phyloP scores from a whole-genome alignment of 2,113 vertebrate genomes.

The Arenaria interpres region DNA sequence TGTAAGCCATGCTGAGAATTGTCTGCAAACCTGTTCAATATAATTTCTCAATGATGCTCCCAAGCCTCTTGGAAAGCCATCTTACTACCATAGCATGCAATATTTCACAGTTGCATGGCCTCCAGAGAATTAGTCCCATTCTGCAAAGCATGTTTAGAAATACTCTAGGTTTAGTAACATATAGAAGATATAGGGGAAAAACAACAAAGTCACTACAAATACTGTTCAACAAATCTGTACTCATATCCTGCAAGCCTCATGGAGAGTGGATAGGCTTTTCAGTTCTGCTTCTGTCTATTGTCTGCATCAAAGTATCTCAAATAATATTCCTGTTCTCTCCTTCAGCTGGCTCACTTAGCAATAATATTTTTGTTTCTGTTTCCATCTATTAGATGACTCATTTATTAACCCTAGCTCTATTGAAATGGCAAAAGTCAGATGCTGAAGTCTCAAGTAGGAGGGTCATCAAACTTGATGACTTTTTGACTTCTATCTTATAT shows the following conservation, averaged over 20 bases:
- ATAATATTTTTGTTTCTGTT: background rate
- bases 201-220: background rate
- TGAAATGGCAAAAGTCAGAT: background rate
- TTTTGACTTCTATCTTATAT: background rate
- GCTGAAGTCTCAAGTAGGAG: background rate
- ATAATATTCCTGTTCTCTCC: background rate
- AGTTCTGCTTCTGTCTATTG: background rate
- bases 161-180: background rate
- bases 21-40: background rate
- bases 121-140: background rate
- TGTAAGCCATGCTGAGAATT: background rate
- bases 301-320: background rate
- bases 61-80: background rate
- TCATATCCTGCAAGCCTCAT: background rate
- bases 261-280: background rate
- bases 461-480: background rate
- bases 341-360: background rate
- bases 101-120: background rate
- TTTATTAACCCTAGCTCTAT: background rate
- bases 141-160: background rate
- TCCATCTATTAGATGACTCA: background rate
- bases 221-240: background rate
- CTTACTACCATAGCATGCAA: background rate
- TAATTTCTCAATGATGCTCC: background rate
- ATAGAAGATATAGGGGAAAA: background rate